Evolutionary conservation across 2,888 invertebrate genomes (phyloP).

Genomic region (Aethes cnicana): DNA sequence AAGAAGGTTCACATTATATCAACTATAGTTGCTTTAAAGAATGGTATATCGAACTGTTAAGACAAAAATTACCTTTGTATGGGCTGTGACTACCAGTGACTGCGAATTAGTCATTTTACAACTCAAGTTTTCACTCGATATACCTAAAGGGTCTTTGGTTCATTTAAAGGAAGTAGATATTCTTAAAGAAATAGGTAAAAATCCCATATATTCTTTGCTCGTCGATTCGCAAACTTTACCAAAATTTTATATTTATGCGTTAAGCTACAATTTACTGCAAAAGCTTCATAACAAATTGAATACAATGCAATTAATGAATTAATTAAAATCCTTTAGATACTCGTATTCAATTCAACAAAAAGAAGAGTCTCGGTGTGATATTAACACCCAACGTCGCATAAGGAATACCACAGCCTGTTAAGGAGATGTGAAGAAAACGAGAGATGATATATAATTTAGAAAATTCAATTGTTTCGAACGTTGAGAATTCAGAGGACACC

Average conservation of each 20-base stretch:
- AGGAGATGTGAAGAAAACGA: conserved; percentile 13
- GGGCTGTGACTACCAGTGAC: too few species aligned
- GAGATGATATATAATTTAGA: conserved; percentile 27
- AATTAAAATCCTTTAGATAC: conserved; percentile 17
- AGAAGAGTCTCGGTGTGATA: conserved; percentile 22
- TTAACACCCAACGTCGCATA: conserved; percentile 22
- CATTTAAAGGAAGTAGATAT: too few species aligned
- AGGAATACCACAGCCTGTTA: conserved; percentile 19
- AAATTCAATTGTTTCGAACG: conserved; percentile 26
- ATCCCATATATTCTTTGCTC: too few species aligned
- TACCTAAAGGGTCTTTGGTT: too few species aligned
- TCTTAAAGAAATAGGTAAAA: too few species aligned
- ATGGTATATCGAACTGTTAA: too few species aligned
- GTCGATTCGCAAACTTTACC: too few species aligned
- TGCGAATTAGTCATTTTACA: too few species aligned
- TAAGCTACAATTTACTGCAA: background rate
- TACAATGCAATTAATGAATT: conserved; percentile 31
- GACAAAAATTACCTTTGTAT: too few species aligned
- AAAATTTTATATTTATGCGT: conserved; percentile 13
- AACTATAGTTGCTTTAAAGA: too few species aligned
- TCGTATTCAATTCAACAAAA: background rate
- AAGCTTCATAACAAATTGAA: conserved; percentile 23
- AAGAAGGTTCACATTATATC: conserved; percentile 1
- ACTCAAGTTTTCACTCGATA: too few species aligned
- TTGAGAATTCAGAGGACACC: conserved; percentile 25